A percentile compares a stretch with the other conserved stretches of the same genome.
phyloP scores from a whole-genome alignment of 1,140 invertebrate genomes.

The Tyrophagus putrescentiae region DNA sequence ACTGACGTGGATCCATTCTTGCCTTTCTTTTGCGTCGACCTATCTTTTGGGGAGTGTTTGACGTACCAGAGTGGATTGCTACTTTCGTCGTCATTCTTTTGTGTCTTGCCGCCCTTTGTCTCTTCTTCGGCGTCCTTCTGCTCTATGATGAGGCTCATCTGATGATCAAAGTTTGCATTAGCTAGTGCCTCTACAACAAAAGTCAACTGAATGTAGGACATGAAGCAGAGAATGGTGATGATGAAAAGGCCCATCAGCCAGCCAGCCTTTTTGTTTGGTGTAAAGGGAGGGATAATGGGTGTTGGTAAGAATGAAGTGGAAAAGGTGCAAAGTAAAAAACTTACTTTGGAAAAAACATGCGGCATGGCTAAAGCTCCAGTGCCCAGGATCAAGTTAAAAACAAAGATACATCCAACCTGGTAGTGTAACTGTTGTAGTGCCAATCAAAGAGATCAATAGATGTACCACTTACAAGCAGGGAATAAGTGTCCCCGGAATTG shows the following conservation, averaged over 20 bases:
- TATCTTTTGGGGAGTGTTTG: neutral
- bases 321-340: too few relatives aligned
- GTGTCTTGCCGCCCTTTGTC: neutral
- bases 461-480: too few relatives aligned
- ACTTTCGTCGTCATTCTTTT: neutral
- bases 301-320: too few relatives aligned
- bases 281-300: too few relatives aligned
- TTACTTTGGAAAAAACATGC: conserved; percentile 36
- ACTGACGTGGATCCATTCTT: neutral
- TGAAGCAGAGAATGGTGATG: conserved; percentile 35
- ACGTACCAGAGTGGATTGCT: too few relatives aligned
- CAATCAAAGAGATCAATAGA: too few relatives aligned
- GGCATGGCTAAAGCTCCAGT: conserved; percentile 42
- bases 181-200: neutral
- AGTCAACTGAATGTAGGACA: conserved; percentile 33
- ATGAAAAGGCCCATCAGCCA: conserved; percentile 37
- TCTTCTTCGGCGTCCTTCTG: neutral
- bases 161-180: conserved; percentile 7
- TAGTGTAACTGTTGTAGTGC: too few relatives aligned
- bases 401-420: conserved; percentile 40
- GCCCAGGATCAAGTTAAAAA: conserved; percentile 44
- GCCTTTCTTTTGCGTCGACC: neutral
- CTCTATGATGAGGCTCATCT: neutral
- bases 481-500: conserved; percentile 4
- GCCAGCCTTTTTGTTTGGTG: too few relatives aligned